phyloP scores from a whole-genome alignment of 2,797 vertebrate species.

The Remorina albescens region DNA sequence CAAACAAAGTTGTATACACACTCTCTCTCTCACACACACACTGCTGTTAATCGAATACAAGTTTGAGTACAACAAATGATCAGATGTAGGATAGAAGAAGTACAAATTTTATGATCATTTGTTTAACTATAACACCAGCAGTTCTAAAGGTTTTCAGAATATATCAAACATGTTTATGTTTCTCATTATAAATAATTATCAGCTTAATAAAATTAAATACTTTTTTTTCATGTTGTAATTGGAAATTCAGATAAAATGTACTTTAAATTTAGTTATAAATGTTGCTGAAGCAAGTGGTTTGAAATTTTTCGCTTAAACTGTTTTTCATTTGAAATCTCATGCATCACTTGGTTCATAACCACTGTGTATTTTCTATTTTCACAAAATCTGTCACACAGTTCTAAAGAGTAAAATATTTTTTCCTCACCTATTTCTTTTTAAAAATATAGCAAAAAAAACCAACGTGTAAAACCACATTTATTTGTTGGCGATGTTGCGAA shows the following conservation, averaged over 20 bases:
- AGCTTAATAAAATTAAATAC: background rate
- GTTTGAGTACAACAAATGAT: background rate
- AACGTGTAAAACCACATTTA: background rate
- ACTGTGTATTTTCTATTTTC: background rate
- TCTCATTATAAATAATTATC: background rate
- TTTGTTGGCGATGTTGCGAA: background rate
- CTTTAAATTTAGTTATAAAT: background rate
- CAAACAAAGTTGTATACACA: constrained; percentile 53
- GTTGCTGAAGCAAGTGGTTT: background rate
- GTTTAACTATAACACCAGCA: background rate
- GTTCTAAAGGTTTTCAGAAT: background rate
- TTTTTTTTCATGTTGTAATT: background rate
- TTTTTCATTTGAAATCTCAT: background rate
- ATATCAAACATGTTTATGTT: background rate
- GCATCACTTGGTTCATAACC: background rate
- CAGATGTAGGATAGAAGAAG: background rate
- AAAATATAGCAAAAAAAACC: background rate
- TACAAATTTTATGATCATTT: background rate
- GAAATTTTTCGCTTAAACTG: background rate
- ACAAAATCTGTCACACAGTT: background rate
- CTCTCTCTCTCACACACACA: background rate
- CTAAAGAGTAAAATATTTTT: background rate
- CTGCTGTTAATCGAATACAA: background rate
- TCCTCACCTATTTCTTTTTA: background rate
- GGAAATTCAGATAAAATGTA: background rate